Percentiles rank a stretch among this genome's conserved stretches.
Evolutionary conservation across 2,113 vertebrate genomes (phyloP).

Genomic region (Empidonax alnorum): DNA sequence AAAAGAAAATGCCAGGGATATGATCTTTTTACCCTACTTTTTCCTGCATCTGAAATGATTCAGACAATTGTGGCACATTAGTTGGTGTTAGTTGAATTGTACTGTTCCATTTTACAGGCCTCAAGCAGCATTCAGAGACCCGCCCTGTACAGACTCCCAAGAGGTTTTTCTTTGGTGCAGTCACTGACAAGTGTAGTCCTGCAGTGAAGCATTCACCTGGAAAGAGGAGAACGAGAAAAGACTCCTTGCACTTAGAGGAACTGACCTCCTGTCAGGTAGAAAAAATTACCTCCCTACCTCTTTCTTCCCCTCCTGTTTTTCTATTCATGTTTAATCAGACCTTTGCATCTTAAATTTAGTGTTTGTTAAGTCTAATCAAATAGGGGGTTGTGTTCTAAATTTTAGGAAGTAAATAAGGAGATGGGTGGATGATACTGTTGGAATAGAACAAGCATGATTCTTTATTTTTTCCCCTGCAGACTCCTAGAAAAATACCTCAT

Average conservation of each 20-base stretch:
- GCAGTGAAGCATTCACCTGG: constrained; percentile 21
- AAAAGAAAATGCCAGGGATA: not conserved
- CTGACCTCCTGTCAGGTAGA: constrained; percentile 81
- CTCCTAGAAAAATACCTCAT: constrained; percentile 66
- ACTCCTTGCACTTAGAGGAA: constrained; percentile 36
- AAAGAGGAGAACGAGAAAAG: constrained; percentile 59
- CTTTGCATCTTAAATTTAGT: not conserved
- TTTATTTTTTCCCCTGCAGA: constrained; percentile 59
- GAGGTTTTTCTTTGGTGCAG: constrained; percentile 90
- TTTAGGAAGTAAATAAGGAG: not conserved
- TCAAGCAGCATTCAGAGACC: constrained; percentile 22
- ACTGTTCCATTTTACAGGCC: constrained; percentile 46
- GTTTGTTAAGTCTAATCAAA: not conserved
- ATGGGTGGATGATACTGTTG: not conserved
- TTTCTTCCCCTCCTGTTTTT: not conserved
- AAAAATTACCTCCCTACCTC: not conserved
- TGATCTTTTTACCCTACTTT: not conserved
- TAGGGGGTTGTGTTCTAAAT: not conserved
- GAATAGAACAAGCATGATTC: not conserved
- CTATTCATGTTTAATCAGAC: not conserved
- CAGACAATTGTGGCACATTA: not conserved
- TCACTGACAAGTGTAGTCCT: constrained; percentile 63
- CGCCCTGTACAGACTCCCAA: constrained; percentile 80
- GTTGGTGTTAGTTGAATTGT: not conserved
- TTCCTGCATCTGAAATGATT: not conserved